These are phyloP conservation scores for Oopsacas minuta DNA, from an alignment of 37 sponge, comb jelly and placozoan genomes.

Conservation along the genomic window DNA sequence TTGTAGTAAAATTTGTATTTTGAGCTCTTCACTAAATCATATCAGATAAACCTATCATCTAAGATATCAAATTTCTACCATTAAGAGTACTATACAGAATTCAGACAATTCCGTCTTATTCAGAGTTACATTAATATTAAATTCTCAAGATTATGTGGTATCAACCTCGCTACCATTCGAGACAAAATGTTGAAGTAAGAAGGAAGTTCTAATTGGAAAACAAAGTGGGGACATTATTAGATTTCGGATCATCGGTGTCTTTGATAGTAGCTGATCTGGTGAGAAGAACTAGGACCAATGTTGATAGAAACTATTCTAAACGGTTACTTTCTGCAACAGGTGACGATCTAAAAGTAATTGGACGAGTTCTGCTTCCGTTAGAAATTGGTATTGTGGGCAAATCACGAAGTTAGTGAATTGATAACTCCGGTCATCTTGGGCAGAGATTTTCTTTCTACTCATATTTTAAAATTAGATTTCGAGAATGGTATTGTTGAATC, in stretches of 20 bases:
- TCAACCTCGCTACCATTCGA: background rate
- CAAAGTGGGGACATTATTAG: background rate
- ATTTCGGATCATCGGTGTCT: constrained; percentile 21
- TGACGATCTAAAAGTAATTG: background rate
- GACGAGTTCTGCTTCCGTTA: background rate
- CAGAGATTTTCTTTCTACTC: constrained; percentile 34
- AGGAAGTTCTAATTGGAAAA: background rate
- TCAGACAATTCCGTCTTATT: no score
- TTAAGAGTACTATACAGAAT: no score
- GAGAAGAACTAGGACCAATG: background rate
- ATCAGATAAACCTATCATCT: no score
- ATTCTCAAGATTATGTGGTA: no score
- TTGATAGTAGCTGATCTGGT: background rate
- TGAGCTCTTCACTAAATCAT: no score
- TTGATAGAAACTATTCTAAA: background rate
- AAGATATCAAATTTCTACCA: no score
- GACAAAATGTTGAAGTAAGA: background rate
- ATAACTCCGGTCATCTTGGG: constrained; percentile 39
- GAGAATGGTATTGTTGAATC: background rate
- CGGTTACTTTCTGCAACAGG: constrained; percentile 6
- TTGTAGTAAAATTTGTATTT: no score
- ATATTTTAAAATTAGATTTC: constrained; percentile 38
- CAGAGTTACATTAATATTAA: no score
- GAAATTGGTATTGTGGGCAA: constrained; percentile 15
- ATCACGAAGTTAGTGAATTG: constrained; percentile 28